Evolutionary conservation across 2,797 vertebrate genomes (phyloP), one percentile per base, ranked within the genome.

Genomic region (Leptoclinus maculatus): DNA sequence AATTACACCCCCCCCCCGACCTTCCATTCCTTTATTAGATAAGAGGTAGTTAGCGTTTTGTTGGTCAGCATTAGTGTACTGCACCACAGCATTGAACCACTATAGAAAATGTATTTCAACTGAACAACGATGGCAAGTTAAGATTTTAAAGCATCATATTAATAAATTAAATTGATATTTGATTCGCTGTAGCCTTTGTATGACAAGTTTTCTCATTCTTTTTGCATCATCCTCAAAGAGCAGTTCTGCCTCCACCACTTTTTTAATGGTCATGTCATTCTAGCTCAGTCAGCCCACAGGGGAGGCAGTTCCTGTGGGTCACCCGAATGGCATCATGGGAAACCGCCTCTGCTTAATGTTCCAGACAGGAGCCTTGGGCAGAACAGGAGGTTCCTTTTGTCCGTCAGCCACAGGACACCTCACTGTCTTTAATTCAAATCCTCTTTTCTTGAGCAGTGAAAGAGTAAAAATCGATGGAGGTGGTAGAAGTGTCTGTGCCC

Each of bases 11-110:
- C 86, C 77, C 81, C 86, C 86, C 74, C 89, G 78, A 86, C 88
- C 89, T 87, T 91, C 87, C 89, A 90, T 92, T 92, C 90, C 83
- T 93, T 94, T 91, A 91, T 91, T 84, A 93, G 94, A 94, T 91
- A 79, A 87, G 87, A 78, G 74, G 82, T 91, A 89, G 91, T 92
- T 92, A 91, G 88, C 39, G 74, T 92, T 92, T 88, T 93, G 92
- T 94, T 94, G 93, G 93, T 94, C 93, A 93, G 92, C 92, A 89
- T 89, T 88, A 88, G 89, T 81, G 47, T 64, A 78, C 82, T 71
- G 90, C 78, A 70, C 76, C 70, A 82, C 85, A 88, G 82, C 83
- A 92, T 88, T 87, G 77, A 76, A 63, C 68, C 34, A 25, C 47
- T 32, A 70, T 13, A 62, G 76, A 59, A 74, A 68, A 45, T 71